A percentile compares a stretch with the other conserved stretches of the same genome.
Evolutionary conservation across 2,888 invertebrate genomes (phyloP).

Genomic region (Pseudolycoriella hygida): DNA sequence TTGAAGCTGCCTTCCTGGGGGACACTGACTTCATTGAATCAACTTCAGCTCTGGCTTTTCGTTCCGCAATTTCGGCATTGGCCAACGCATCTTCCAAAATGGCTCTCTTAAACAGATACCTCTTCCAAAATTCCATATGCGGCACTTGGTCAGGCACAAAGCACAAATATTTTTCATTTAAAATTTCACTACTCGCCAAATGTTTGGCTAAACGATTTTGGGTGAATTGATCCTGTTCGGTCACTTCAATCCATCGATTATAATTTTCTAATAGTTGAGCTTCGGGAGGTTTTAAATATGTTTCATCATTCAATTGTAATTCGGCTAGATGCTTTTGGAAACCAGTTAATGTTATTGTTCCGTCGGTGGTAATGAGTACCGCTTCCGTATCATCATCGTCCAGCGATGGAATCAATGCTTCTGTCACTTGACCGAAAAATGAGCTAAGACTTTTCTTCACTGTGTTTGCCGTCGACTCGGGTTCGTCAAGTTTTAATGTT

Average conservation of each 20-base stretch:
- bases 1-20: slow-evolving; percentile 8
- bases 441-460: slow-evolving; percentile 54
- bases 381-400: slow-evolving; percentile 54
- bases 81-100: slow-evolving; percentile 55
- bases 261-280: slow-evolving; percentile 34
- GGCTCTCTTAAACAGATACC: slow-evolving; percentile 67
- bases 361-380: slow-evolving; percentile 45
- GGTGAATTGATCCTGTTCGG: slow-evolving; percentile 32
- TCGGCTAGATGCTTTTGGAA: slow-evolving; percentile 47
- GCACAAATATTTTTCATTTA: slow-evolving; percentile 26
- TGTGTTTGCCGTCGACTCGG: slow-evolving; percentile 50
- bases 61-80: slow-evolving; percentile 38
- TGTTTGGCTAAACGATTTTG: slow-evolving; percentile 41
- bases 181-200: slow-evolving; percentile 34
- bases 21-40: slow-evolving; percentile 9
- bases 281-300: slow-evolving; percentile 51
- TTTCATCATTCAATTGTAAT: slow-evolving; percentile 52
- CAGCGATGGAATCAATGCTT: slow-evolving; percentile 46
- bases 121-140: slow-evolving; percentile 63
- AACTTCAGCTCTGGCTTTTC: slow-evolving; percentile 24
- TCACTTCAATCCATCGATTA: slow-evolving; percentile 39
- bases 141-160: slow-evolving; percentile 55
- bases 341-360: slow-evolving; percentile 45
- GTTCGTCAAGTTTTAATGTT: slow-evolving; percentile 49
- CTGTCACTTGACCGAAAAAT: slow-evolving; percentile 53